phyloP scores from a whole-genome alignment of 2,113 vertebrate genomes.

The Calyptomena viridis region DNA sequence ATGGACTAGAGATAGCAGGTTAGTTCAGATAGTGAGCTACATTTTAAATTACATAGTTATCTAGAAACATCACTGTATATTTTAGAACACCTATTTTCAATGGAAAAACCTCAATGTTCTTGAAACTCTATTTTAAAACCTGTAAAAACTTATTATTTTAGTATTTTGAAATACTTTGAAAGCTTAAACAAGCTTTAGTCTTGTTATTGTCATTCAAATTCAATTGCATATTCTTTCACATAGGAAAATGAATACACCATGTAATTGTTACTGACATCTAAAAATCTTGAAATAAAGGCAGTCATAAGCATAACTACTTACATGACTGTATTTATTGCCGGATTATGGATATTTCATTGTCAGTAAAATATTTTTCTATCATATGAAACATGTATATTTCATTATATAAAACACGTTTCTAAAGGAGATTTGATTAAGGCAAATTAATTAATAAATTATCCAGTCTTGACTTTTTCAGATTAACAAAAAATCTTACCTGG shows the following conservation, averaged over 20 bases:
- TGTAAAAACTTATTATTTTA: not conserved
- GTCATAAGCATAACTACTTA: not conserved
- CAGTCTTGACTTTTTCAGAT: not conserved
- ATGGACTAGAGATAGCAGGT: constrained; percentile 12
- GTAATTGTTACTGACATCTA: constrained; percentile 2
- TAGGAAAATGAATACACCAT: not conserved
- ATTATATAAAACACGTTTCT: not conserved
- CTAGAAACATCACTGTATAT: constrained; percentile 8
- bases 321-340: not conserved
- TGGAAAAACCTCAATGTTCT: not conserved
- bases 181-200: not conserved
- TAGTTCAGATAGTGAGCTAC: constrained; percentile 5
- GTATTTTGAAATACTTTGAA: constrained; percentile 30
- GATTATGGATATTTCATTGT: not conserved
- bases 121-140: not conserved
- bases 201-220: constrained; percentile 27
- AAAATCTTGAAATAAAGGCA: not conserved
- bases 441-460: not conserved
- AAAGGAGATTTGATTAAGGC: not conserved
- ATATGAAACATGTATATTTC: not conserved
- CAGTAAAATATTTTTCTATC: not conserved
- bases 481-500: not conserved
- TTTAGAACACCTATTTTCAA: constrained; percentile 6
- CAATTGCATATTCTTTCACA: not conserved
- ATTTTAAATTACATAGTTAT: constrained; percentile 47